Evolutionary conservation across 2,797 vertebrate species (phyloP).

Genomic region (Tauraco hartlaubi): DNA sequence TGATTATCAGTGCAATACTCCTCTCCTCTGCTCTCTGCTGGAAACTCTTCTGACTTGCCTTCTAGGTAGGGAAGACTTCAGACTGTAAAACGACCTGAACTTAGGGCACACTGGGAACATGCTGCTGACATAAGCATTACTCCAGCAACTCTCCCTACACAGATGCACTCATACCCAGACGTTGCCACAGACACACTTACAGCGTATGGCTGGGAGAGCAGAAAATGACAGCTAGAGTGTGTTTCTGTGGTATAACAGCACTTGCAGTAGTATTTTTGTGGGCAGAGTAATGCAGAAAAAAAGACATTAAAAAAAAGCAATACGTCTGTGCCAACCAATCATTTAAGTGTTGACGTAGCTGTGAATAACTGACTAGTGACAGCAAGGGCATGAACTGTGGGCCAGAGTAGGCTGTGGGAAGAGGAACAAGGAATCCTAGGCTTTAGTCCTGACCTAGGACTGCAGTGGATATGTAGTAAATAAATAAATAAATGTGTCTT

Average conservation of each 20-base stretch:
- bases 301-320: not conserved
- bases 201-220: not conserved
- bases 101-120: not conserved
- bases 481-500: not conserved
- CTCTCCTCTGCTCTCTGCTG: not conserved
- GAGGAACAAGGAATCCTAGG: not conserved
- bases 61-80: not conserved
- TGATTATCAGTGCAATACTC: not conserved
- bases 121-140: not conserved
- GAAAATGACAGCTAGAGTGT: not conserved
- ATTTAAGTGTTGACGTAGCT: not conserved
- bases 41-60: not conserved
- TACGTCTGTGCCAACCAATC: fast-evolving
- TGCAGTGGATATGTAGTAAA: not conserved
- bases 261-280: not conserved
- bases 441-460: not conserved
- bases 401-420: not conserved
- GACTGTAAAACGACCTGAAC: not conserved
- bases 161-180: not conserved
- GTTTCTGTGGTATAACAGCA: not conserved
- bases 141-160: not conserved
- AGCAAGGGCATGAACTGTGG: not conserved
- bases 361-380: not conserved
- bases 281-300: not conserved
- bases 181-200: not conserved